phyloP scores from a whole-genome alignment of 2,113 vertebrate genomes.

The Podarcis cretensis region DNA sequence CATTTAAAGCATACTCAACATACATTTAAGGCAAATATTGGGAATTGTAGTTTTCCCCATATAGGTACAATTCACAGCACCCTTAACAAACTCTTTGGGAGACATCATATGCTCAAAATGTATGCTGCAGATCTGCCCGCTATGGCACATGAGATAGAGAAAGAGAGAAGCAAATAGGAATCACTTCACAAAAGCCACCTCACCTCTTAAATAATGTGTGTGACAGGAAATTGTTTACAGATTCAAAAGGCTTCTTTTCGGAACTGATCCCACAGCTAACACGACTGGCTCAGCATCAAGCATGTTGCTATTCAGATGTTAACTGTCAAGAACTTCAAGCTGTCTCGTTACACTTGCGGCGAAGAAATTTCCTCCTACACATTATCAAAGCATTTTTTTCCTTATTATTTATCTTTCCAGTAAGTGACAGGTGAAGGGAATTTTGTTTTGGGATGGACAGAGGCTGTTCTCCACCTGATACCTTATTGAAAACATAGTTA shows the following conservation, averaged over 20 bases:
- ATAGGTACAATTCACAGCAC: too few species aligned
- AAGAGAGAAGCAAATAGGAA: background rate
- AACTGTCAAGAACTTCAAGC: background rate
- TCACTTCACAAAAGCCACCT: background rate
- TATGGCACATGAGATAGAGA: background rate
- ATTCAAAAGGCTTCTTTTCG: slow-evolving; percentile 6
- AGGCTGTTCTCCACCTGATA: slow-evolving; percentile 21
- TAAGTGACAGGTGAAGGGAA: slow-evolving; percentile 33
- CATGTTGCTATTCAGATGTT: background rate
- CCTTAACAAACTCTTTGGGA: background rate
- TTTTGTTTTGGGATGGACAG: slow-evolving; percentile 36
- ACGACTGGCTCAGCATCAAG: fast-evolving
- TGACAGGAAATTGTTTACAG: slow-evolving; percentile 25
- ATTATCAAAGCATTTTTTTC: slow-evolving; percentile 21
- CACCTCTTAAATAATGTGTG: background rate
- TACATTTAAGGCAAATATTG: too few species aligned
- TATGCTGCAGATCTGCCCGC: too few species aligned
- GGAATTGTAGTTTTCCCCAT: too few species aligned
- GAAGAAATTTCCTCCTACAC: slow-evolving; percentile 47
- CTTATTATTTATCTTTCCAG: background rate
- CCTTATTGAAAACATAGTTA: slow-evolving; percentile 21
- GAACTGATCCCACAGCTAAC: background rate
- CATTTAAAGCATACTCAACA: too few species aligned
- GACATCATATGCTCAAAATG: background rate
- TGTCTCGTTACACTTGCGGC: slow-evolving; percentile 4